These are phyloP conservation scores for Aphaenogaster floridana DNA, from an alignment of 1,140 invertebrate species.

Conservation along the genomic window DNA sequence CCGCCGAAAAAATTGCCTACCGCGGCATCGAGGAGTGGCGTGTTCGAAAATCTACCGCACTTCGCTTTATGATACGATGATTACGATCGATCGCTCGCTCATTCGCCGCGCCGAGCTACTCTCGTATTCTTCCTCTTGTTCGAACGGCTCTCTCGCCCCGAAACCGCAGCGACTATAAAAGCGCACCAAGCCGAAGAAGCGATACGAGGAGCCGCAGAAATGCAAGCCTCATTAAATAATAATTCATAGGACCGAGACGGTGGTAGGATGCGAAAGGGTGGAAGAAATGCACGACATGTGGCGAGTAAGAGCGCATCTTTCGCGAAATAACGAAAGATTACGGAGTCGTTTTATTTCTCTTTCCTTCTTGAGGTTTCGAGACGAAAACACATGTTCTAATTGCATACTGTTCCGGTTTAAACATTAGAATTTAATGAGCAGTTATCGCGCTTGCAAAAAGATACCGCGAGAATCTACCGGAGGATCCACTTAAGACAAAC, in stretches of 20 bases:
- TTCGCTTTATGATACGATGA: slow-evolving; percentile 72
- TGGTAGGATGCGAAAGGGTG: slow-evolving; percentile 31
- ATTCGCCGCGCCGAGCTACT: neutral
- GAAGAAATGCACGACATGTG: slow-evolving; percentile 61
- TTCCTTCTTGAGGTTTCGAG: neutral
- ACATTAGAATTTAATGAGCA: slow-evolving; percentile 17
- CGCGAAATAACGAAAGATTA: slow-evolving; percentile 46
- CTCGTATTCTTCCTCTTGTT: slow-evolving; percentile 39
- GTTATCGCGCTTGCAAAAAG: neutral
- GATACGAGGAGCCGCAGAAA: slow-evolving; percentile 73
- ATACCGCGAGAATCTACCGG: neutral
- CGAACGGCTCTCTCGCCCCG: neutral
- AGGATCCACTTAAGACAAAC: neutral
- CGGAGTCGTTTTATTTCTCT: neutral
- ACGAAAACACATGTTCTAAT: slow-evolving; percentile 39
- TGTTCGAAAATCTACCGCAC: slow-evolving; percentile 62
- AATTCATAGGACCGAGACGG: slow-evolving; percentile 48
- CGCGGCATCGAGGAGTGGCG: slow-evolving; percentile 45
- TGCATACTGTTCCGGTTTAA: neutral
- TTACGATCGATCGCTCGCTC: slow-evolving; percentile 71
- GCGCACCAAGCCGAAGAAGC: neutral
- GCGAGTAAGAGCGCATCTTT: slow-evolving; percentile 39
- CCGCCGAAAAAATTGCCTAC: slow-evolving; percentile 57
- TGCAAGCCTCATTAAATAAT: slow-evolving; percentile 80
- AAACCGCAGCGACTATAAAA: slow-evolving; percentile 59